Base-by-base conservation (phyloP, 2,113 vertebrate species). In the Pelobates fuscus region DNA sequence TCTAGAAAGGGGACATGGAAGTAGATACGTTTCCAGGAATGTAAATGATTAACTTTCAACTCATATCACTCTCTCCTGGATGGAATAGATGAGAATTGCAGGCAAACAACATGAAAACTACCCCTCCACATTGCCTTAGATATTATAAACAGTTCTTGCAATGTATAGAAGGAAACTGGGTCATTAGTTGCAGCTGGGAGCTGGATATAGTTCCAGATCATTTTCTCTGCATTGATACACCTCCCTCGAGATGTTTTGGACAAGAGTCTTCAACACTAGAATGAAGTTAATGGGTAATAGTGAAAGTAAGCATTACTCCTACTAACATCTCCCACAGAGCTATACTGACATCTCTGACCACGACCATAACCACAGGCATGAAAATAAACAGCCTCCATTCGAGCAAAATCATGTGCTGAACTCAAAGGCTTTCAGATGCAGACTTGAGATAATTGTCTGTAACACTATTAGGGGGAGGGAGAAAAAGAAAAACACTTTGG, bases 371-470 rank as follows among this genome's bases (percentile, higher is more conserved):
- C 71, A 81, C 80, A 83, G 82, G 77, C 84, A 82, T 77, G 81
- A 66, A 80, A 81, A 80, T 77, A 80, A 68, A 83, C 66, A 84
- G 67, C 73, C 85, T 82, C 78, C 78, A 77, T 78, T 75, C 80
- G 82, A 27, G n/a, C 57, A n/a, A n/a, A 49, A 75, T 67, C 67
- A 57, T 44, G 78, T 70, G 61, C 66, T 81, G 52, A 2, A 57
- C 72, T 57, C 41, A 5, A 27, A 1, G 27, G 14, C 77, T 77
- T 75, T 62, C 57, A 79, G 62, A 70, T 69, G 58, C 46, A 80
- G 58, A 30, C 55, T 57, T 75, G 21, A 77, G 61, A 0, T 14
- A 54, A 32, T 30, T 78, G 77, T 61, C 73, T 69, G 75, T 67
- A 80, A 78, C 81, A 10, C 27, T 32, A 18, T 20, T 1, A 11